Conservation (phyloP, 2,113 vertebrate species). For the Notothenia rossii region DNA sequence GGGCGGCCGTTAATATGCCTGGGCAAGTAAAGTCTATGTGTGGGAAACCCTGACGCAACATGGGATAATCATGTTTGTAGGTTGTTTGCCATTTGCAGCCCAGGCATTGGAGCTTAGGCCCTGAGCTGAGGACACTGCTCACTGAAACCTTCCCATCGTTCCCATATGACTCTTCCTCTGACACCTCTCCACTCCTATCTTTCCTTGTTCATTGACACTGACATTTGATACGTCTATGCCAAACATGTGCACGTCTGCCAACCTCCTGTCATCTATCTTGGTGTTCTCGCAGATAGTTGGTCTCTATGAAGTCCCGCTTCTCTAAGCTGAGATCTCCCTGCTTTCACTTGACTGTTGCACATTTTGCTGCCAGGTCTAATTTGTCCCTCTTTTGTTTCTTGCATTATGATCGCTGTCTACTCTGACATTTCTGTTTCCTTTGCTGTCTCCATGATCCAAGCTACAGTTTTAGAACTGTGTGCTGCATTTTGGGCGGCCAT, state of each 20-base stretch:
- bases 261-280: slow-evolving; percentile 4
- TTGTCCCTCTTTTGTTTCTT: slow-evolving; percentile 53
- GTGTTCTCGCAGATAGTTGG: slow-evolving; percentile 36
- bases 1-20: too few species aligned
- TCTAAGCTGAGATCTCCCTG: slow-evolving; percentile 18
- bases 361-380: slow-evolving; percentile 58
- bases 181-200: slow-evolving; percentile 27
- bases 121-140: slow-evolving; percentile 27
- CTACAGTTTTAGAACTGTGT: slow-evolving; percentile 6
- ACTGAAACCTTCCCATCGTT: slow-evolving; percentile 29
- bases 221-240: slow-evolving; percentile 51
- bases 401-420: slow-evolving; percentile 28
- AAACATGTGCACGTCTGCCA: slow-evolving; percentile 21
- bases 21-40: too few species aligned
- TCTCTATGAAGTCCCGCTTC: slow-evolving; percentile 32
- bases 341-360: slow-evolving; percentile 50
- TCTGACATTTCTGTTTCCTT: slow-evolving; percentile 17
- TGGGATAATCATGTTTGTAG: slow-evolving; percentile 25
- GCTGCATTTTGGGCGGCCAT: neutral
- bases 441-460: slow-evolving; percentile 11
- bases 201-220: slow-evolving; percentile 44
- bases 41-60: neutral
- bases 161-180: slow-evolving; percentile 17
- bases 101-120: slow-evolving; percentile 33
- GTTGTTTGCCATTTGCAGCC: slow-evolving; percentile 32